Evolutionary conservation across 2,888 invertebrate species (phyloP).

Genomic region (Axea sp.): DNA sequence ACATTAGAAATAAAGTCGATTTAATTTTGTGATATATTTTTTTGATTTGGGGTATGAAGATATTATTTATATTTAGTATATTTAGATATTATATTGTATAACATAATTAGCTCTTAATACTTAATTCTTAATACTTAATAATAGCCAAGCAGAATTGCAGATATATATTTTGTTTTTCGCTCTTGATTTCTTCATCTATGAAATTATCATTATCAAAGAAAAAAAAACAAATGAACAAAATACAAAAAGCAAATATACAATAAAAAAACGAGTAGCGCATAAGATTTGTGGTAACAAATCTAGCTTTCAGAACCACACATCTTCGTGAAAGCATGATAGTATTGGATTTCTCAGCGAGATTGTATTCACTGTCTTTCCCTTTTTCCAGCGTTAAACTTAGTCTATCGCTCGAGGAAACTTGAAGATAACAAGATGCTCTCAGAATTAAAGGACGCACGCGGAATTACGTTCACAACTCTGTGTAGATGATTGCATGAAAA

Average conservation of each 20-base stretch:
- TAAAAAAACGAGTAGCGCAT: slow-evolving; percentile 11
- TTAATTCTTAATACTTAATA: too few species aligned
- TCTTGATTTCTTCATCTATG: slow-evolving; percentile 16
- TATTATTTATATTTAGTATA: too few species aligned
- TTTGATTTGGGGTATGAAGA: too few species aligned
- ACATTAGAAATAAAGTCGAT: too few species aligned
- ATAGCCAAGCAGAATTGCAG: too few species aligned
- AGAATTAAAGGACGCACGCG: slow-evolving; percentile 44
- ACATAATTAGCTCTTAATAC: too few species aligned
- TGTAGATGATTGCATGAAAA: slow-evolving; percentile 28
- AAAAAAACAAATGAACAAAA: too few species aligned
- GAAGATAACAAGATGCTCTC: slow-evolving; percentile 54
- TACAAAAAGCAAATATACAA: too few species aligned
- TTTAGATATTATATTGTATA: too few species aligned
- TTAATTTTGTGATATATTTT: too few species aligned
- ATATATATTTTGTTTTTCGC: too few species aligned
- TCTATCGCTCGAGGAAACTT: slow-evolving; percentile 40
- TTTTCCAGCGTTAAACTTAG: slow-evolving; percentile 37
- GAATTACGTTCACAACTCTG: slow-evolving; percentile 29
- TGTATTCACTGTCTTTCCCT: slow-evolving; percentile 44
- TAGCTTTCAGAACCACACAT: slow-evolving; percentile 40
- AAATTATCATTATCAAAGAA: slow-evolving; percentile 12
- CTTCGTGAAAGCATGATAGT: slow-evolving; percentile 30
- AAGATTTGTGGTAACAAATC: slow-evolving; percentile 41
- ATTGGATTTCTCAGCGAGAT: slow-evolving; percentile 41